Evolutionary conservation across 2,888 invertebrate genomes (phyloP).

Genomic region (Agriopis aurantiaria): DNA sequence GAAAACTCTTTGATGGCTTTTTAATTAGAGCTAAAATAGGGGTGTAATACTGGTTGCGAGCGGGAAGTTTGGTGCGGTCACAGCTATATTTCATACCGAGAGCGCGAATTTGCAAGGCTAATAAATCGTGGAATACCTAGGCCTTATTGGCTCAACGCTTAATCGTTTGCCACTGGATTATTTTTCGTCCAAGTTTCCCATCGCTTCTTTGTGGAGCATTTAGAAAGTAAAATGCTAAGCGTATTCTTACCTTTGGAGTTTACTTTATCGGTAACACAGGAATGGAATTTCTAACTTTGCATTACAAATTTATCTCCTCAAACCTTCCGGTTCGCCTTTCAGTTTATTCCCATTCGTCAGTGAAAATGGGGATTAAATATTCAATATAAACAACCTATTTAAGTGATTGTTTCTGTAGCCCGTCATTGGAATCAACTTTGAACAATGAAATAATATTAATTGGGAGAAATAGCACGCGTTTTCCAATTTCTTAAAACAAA

Average conservation of each 20-base stretch:
- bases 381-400: conserved; percentile 84
- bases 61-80: conserved; percentile 76
- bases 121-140: conserved; percentile 85
- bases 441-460: conserved; percentile 74
- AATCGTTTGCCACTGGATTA: conserved; percentile 78
- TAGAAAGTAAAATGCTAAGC: conserved; percentile 74
- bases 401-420: conserved; percentile 81
- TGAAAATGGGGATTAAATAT: conserved; percentile 85
- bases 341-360: conserved; percentile 84
- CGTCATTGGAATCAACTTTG: conserved; percentile 66
- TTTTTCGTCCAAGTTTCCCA: conserved; percentile 67
- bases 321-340: conserved; percentile 71
- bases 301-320: conserved; percentile 85
- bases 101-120: conserved; percentile 83
- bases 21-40: conserved; percentile 87
- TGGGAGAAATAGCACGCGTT: conserved; percentile 68
- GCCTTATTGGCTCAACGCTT: conserved; percentile 82
- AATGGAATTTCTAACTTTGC: conserved; percentile 85
- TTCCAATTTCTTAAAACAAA: conserved; percentile 68
- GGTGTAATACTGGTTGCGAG: conserved; percentile 78
- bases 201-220: conserved; percentile 66
- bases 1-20: conserved; percentile 87
- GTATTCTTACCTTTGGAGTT: conserved; percentile 81
- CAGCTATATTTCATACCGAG: conserved; percentile 83
- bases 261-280: conserved; percentile 81